Conservation (phyloP, 2,113 vertebrate species). For the Onychorhynchus coronatus region DNA sequence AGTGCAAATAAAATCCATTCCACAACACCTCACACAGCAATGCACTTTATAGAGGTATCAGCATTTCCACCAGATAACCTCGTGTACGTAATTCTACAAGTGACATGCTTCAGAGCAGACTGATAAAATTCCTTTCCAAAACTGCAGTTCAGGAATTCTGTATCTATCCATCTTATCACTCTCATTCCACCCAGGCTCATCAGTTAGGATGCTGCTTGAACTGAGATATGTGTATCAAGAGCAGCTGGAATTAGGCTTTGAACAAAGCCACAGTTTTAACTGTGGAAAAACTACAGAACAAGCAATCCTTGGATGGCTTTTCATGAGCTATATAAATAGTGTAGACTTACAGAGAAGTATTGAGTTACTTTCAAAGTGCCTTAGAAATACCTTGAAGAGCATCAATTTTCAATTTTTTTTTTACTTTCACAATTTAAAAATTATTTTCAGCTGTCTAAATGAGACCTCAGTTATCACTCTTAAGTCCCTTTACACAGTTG, state of each 20-base stretch:
- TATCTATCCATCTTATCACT: neutral
- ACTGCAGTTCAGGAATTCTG: neutral
- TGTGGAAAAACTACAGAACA: neutral
- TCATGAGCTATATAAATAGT: neutral
- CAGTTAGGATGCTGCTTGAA: neutral
- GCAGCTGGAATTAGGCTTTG: neutral
- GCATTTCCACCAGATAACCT: neutral
- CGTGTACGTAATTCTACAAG: neutral
- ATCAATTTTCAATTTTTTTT: neutral
- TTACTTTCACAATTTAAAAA: neutral
- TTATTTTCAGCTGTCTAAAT: neutral
- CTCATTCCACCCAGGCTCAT: neutral
- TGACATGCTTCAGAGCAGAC: neutral
- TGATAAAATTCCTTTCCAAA: conserved; percentile 8
- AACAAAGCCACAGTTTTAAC: neutral
- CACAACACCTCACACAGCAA: neutral
- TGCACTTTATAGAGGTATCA: neutral
- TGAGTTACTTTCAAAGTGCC: neutral
- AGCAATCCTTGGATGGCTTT: neutral
- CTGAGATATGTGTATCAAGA: fast-evolving
- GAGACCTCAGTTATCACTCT: neutral
- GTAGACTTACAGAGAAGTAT: neutral
- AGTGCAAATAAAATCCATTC: neutral
- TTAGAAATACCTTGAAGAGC: neutral
- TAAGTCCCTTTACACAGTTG: neutral